phyloP scores from a whole-genome alignment of 2,888 invertebrate genomes.

The Latrodectus elegans region DNA sequence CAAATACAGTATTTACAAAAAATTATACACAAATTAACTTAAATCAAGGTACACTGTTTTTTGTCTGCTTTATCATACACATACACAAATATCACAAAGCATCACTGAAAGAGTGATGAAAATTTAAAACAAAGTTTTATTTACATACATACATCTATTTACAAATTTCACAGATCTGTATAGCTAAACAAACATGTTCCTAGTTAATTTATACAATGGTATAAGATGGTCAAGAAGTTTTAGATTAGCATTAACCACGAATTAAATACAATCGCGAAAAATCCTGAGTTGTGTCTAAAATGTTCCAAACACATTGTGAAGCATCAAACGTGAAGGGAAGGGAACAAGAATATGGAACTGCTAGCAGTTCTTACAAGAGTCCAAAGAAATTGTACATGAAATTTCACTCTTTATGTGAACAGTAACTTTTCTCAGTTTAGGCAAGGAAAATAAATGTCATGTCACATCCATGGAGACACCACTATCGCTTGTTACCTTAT shows the following conservation, averaged over 20 bases:
- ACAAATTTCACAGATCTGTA: constrained; percentile 67
- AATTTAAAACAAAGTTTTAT: constrained; percentile 62
- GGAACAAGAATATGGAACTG: constrained; percentile 28
- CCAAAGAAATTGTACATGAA: constrained; percentile 47
- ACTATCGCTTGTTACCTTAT: constrained; percentile 60
- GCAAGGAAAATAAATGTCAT: constrained; percentile 46
- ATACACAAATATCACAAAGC: constrained; percentile 60
- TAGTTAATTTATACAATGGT: constrained; percentile 27
- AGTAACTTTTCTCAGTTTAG: constrained; percentile 28
- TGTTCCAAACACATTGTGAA: constrained; percentile 63
- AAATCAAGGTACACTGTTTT: constrained; percentile 18
- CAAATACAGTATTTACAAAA: constrained; percentile 38
- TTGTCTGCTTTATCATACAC: constrained; percentile 8
- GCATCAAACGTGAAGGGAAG: constrained; percentile 56
- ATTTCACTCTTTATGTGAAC: constrained; percentile 37
- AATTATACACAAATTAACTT: constrained; percentile 41
- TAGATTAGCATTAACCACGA: constrained; percentile 30
- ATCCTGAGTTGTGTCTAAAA: constrained; percentile 64
- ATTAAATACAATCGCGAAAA: constrained; percentile 29
- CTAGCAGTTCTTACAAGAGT: constrained; percentile 38
- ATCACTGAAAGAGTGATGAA: constrained; percentile 47
- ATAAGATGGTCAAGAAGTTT: constrained; percentile 39
- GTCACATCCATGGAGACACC: constrained; percentile 67
- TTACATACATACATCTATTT: constrained; percentile 48
- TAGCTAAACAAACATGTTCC: constrained; percentile 64